A percentile compares a stretch with the other conserved stretches of the same genome.
phyloP scores from a whole-genome alignment of 2,888 invertebrate species.

The Hirtodrosophila confusa region DNA sequence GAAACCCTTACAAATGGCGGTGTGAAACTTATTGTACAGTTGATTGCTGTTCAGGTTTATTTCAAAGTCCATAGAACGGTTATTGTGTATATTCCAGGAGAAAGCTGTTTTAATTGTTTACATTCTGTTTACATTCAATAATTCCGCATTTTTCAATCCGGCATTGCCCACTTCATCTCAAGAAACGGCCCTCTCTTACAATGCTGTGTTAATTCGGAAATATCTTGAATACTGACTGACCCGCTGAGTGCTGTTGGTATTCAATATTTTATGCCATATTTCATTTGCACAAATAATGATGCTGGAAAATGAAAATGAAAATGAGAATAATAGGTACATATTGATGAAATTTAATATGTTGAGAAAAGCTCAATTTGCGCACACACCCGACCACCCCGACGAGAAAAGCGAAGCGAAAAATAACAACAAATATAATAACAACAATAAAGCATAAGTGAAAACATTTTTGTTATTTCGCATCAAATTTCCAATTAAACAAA shows the following conservation, averaged over 20 bases:
- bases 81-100: no score
- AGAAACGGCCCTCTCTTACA: neutral
- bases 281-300: conserved; percentile 69
- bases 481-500: conserved; percentile 77
- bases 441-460: conserved; percentile 24
- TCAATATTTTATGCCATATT: conserved; percentile 41
- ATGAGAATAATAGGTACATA: conserved; percentile 62
- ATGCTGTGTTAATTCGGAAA: conserved; percentile 12
- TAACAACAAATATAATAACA: conserved; percentile 5
- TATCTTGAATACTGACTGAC: neutral
- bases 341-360: conserved; percentile 75
- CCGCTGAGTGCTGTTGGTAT: conserved; percentile 8
- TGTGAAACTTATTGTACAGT: no score
- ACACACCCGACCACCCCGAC: conserved; percentile 11
- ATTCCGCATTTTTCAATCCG: no score
- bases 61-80: no score
- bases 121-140: no score
- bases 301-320: conserved; percentile 24
- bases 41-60: no score
- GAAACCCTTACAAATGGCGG: no score
- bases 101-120: no score
- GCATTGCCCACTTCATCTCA: no score
- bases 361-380: conserved; percentile 72
- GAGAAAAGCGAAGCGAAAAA: conserved; percentile 12
- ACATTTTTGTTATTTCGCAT: conserved; percentile 57